These are phyloP conservation scores for Vollenhovia emeryi DNA, from an alignment of 1,140 invertebrate species.

Conservation along the genomic window DNA sequence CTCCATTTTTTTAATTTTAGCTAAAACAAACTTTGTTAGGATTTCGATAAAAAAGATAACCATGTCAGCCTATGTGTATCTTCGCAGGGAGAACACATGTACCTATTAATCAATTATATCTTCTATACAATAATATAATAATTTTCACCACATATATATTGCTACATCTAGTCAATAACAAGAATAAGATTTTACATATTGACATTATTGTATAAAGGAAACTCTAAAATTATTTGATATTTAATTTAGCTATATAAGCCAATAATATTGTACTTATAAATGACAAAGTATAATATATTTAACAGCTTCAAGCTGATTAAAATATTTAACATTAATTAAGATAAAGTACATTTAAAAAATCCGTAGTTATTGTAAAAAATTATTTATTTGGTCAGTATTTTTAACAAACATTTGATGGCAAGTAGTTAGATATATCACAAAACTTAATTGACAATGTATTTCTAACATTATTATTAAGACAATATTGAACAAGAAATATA, in stretches of 20 bases:
- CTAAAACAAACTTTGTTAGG: neutral
- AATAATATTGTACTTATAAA: neutral
- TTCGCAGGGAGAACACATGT: neutral
- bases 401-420: neutral
- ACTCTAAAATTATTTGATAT: neutral
- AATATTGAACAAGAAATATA: neutral
- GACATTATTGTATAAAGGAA: neutral
- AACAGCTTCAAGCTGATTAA: neutral
- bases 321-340: neutral
- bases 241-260: constrained; percentile 19
- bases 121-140: constrained; percentile 1
- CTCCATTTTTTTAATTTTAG: neutral
- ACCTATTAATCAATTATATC: neutral
- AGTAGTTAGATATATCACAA: neutral
- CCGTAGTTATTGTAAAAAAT: neutral
- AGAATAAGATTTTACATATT: constrained; percentile 31
- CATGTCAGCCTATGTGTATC: constrained; percentile 6
- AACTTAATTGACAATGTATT: neutral
- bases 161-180: constrained; percentile 31
- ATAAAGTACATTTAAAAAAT: neutral
- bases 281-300: neutral
- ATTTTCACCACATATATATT: neutral
- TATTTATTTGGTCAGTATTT: constrained; percentile 19
- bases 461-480: neutral
- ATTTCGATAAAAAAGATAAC: neutral